These are phyloP conservation scores for Gallinago nigripennis DNA, from an alignment of 2,797 vertebrate genomes.

Conservation along the genomic window DNA sequence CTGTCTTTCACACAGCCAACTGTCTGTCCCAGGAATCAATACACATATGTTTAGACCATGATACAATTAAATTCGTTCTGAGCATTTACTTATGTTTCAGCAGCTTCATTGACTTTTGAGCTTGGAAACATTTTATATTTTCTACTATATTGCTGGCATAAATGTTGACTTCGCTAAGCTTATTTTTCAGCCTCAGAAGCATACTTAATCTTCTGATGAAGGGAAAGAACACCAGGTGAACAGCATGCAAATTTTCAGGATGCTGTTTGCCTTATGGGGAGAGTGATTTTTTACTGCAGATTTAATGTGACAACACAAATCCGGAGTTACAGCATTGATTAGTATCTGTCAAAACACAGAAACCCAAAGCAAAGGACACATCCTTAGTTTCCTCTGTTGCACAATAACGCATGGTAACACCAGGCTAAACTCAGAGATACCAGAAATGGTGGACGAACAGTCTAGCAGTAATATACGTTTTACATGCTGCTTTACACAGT, in stretches of 20 bases:
- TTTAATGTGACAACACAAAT: background rate
- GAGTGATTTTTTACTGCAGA: background rate
- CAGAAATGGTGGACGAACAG: background rate
- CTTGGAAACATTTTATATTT: background rate
- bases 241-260: background rate
- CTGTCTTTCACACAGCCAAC: background rate
- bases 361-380: background rate
- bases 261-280: background rate
- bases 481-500: background rate
- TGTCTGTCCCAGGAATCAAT: background rate
- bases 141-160: background rate
- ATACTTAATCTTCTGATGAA: background rate
- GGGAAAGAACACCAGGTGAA: background rate
- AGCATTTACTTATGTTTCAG: background rate
- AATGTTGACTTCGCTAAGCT: background rate
- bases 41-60: background rate
- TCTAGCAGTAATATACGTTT: background rate
- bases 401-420: background rate
- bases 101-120: background rate
- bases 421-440: background rate
- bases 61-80: background rate
- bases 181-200: background rate
- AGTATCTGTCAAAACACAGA: background rate
- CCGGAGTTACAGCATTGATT: background rate
- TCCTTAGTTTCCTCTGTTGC: background rate